phyloP scores from a whole-genome alignment of 1,140 invertebrate species.

The Littorina saxatilis region DNA sequence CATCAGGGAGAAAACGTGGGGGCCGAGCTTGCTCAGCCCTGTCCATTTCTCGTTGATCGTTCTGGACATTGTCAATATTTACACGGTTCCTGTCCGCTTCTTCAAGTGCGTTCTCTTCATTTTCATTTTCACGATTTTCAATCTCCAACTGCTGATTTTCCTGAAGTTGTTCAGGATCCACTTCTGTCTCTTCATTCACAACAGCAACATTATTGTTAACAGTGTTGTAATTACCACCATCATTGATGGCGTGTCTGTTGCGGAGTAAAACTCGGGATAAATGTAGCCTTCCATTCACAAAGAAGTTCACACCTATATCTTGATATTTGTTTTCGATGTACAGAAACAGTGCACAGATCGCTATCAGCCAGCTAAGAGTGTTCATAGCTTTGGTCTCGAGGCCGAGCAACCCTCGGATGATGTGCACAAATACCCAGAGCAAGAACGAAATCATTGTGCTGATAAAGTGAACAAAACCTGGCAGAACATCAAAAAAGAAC shows the following conservation, averaged over 20 bases:
- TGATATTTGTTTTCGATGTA: conserved; percentile 35
- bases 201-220: background rate
- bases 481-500: background rate
- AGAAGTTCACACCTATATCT: background rate
- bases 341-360: conserved; percentile 28
- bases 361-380: conserved; percentile 36
- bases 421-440: conserved; percentile 30
- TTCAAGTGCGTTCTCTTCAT: conserved; percentile 36
- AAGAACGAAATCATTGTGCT: conserved; percentile 24
- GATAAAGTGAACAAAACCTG: conserved; percentile 13
- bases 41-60: conserved; percentile 25
- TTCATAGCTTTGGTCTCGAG: conserved; percentile 24
- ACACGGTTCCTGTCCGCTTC: conserved; percentile 37
- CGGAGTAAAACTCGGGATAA: background rate
- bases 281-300: background rate
- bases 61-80: conserved; percentile 30
- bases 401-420: conserved; percentile 39
- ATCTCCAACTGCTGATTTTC: conserved; percentile 30
- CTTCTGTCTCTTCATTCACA: background rate
- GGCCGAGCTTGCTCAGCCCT: background rate
- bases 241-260: background rate
- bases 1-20: background rate
- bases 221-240: background rate
- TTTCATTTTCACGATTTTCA: conserved; percentile 44
- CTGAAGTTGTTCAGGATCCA: background rate